Base-by-base conservation (phyloP, 92 coral and sea anemone genomes). In the Diadumene lineata region DNA sequence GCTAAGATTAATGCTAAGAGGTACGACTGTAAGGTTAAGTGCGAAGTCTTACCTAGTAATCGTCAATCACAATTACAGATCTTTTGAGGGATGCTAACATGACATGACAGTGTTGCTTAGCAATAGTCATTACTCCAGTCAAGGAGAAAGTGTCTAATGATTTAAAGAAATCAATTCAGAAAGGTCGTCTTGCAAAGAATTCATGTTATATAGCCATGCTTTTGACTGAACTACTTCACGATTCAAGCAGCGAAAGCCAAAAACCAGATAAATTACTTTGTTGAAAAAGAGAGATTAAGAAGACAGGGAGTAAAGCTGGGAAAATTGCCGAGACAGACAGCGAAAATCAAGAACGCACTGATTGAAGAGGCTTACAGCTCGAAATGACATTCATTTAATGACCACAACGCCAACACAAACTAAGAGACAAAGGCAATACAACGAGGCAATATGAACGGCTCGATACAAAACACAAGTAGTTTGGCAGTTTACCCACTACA, bases 401-500 rank as follows among this genome's bases (percentile, higher is more conserved):
- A 2, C 64, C n/a, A n/a, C n/a, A n/a, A n/a, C n/a, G 23, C 26
- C 11, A 58, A 11, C 10, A 9, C 30, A 58, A 58, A 15, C 8
- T 9, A 21, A 53, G 60, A 21, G 19, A 53, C n/a, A 53, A 53
- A 6, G 21, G 6, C n/a, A 21, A 53, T 53, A 15, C 19, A 15
- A 9, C 60, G 60, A 29, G 70, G 6, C 21, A 68, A 68, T 27
- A 68, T 68, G 72, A 68, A 68, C 44, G 43, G 22, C 9, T 43
- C 72, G 9, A 15, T n/a, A 15, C 1, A 1, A 2, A 69, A 29
- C 28, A 50, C 68, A 31, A 62, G 68, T 28, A 15, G 0, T 13
- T 62, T 28, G 15, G 3, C 29, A 4, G 29, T 38, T 22, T 89
- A 89, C 28, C 93, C 93, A 2, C 72, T 89, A 6, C 77, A 69